Conservation (phyloP, 2,113 vertebrate genomes). For the Lepus europaeus region DNA sequence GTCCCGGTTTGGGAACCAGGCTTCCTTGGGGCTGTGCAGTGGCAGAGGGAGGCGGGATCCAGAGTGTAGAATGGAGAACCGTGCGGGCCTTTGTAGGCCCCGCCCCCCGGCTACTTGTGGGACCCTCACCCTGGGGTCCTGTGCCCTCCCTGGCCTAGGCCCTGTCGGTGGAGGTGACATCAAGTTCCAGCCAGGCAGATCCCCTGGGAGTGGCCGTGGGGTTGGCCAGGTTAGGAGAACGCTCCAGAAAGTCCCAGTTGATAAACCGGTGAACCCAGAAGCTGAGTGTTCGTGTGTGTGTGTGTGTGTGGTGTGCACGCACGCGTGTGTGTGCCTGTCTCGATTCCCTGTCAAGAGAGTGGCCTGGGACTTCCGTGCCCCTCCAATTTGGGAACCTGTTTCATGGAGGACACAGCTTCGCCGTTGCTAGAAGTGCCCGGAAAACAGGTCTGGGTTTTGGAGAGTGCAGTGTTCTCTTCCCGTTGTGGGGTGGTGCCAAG, state of each 20-base stretch:
- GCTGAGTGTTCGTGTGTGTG: no score
- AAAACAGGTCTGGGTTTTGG: not conserved
- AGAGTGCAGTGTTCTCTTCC: slow-evolving; percentile 6
- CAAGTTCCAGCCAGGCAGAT: not conserved
- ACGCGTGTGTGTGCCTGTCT: no score
- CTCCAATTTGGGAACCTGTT: not conserved
- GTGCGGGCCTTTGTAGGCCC: not conserved
- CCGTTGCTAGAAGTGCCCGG: not conserved
- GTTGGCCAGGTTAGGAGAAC: not conserved
- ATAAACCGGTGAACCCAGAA: not conserved
- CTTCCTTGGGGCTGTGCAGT: no score
- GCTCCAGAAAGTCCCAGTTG: not conserved
- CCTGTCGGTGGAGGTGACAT: not conserved
- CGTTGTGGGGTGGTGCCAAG: not conserved
- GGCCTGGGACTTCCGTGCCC: not conserved
- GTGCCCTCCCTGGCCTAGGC: not conserved
- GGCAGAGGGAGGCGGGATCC: not conserved
- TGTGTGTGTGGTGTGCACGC: no score
- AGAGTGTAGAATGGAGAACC: not conserved
- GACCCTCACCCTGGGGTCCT: not conserved
- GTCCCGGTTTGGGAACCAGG: not conserved
- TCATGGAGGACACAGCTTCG: not conserved
- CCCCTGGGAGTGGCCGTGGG: not conserved
- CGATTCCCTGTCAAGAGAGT: not conserved
- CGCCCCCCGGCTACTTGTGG: not conserved